These are phyloP conservation scores for Channallabes apus DNA, from an alignment of 2,797 vertebrate species.

Conservation along the genomic window DNA sequence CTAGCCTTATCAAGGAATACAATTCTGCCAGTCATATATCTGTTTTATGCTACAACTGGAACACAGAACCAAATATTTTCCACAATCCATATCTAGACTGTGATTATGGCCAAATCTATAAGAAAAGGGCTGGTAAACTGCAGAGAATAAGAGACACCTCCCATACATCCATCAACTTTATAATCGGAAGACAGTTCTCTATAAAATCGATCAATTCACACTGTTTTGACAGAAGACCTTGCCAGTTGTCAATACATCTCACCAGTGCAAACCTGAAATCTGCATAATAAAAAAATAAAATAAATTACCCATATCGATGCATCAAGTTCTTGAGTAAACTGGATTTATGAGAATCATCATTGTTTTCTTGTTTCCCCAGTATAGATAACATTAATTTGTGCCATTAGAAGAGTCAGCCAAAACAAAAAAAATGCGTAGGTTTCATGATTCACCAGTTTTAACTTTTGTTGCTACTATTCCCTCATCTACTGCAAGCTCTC, in stretches of 20 bases:
- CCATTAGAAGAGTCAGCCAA: background rate
- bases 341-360: background rate
- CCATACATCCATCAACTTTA: background rate
- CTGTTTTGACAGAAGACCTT: background rate
- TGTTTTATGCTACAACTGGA: background rate
- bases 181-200: background rate
- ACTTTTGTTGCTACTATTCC: too few species aligned
- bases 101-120: background rate
- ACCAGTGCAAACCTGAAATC: background rate
- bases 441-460: background rate
- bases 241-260: background rate
- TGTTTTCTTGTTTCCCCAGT: background rate
- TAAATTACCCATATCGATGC: background rate
- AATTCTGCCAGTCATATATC: too few species aligned
- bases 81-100: background rate
- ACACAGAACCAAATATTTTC: background rate
- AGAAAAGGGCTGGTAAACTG: background rate
- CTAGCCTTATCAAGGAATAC: too few species aligned
- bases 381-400: background rate
- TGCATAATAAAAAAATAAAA: background rate
- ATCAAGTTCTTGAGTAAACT: background rate
- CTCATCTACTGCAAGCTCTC: background rate
- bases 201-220: background rate
- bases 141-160: background rate
- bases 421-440: background rate